Base-by-base conservation (phyloP, 2,888 invertebrate species). In the Liopterus haemorrhoidalis region DNA sequence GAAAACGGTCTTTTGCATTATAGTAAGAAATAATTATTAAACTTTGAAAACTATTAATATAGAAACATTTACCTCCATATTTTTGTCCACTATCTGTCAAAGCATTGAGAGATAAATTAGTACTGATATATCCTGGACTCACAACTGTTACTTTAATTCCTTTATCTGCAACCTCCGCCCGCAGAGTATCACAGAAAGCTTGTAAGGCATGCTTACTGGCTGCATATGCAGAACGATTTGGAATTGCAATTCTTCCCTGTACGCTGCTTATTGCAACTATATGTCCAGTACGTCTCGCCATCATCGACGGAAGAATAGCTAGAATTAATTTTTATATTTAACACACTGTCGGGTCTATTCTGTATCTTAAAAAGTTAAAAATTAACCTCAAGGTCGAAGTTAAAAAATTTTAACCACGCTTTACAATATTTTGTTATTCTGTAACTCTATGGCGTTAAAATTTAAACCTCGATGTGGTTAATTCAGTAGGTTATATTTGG, bases 161-260 rank as follows among this genome's bases (percentile, higher is more conserved):
- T 54, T 82, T 72, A 45, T 78, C 73, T 28, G 78, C 70, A 53
- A 94, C 75, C 76, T 99, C 99, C 18, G 93, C 85, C 56, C 96
- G 74, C 30, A 96, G 70, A 22, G 83, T 79, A 68, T 99, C 97
- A 51, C 85, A 85, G 71, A 94, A 95, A 9, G 94, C 95, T 72
- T 96, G 91, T 43, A 93, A 59, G 1, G 95, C 95, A 73, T 95
- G 94, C 67, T 96, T 96, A 0, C 94, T 89, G 12, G 95, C 93
- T 41, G 85, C 78, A 72, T 96, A 92, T 0, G 90, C 83, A 25
- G 90, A 85, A 44, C 91, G 80, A 53, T 83, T 82, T 2, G 97
- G 96, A 59, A 96, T 76, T 2, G 91, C 85, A 51, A 97, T 79
- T 60, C 86, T 81, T 11, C 95, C 95, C 70, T 97, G 96, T 0